Evolutionary conservation across 2,113 vertebrate species (phyloP).

Genomic region (Ochotona curzoniae): DNA sequence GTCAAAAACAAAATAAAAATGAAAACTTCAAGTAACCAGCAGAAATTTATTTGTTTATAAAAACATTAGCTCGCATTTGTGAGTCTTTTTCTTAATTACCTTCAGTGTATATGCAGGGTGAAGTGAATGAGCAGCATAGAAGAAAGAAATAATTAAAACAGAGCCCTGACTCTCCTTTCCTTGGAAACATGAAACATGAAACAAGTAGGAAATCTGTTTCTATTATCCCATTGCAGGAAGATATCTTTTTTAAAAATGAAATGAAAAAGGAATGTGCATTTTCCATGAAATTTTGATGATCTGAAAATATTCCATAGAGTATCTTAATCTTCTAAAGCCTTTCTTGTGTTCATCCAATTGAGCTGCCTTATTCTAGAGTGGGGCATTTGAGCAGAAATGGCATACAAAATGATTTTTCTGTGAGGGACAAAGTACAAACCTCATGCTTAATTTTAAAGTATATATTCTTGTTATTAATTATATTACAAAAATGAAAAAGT

Average conservation of each 20-base stretch:
- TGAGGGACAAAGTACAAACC: slow-evolving; percentile 37
- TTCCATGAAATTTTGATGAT: no score
- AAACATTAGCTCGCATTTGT: slow-evolving; percentile 55
- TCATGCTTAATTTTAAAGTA: slow-evolving; percentile 57
- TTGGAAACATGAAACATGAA: slow-evolving; percentile 24
- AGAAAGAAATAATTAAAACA: background rate
- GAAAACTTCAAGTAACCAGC: background rate
- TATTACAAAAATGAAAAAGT: slow-evolving; percentile 41
- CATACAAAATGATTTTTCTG: background rate
- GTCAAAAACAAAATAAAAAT: background rate
- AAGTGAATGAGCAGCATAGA: background rate
- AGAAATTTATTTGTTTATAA: background rate
- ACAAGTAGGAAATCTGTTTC: background rate
- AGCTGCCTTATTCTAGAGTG: background rate
- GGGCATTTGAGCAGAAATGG: background rate
- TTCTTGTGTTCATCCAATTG: background rate
- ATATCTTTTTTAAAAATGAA: no score
- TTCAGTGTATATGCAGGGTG: background rate
- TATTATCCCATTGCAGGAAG: background rate
- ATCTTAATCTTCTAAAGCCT: background rate
- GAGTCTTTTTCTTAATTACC: background rate
- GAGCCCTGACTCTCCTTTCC: background rate
- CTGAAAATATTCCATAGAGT: background rate
- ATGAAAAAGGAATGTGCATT: no score
- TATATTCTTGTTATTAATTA: slow-evolving; percentile 1